A percentile compares a stretch with the other conserved stretches of the same genome.
Conservation (phyloP, 1,140 invertebrate species). For the Drosophila bocqueti region DNA sequence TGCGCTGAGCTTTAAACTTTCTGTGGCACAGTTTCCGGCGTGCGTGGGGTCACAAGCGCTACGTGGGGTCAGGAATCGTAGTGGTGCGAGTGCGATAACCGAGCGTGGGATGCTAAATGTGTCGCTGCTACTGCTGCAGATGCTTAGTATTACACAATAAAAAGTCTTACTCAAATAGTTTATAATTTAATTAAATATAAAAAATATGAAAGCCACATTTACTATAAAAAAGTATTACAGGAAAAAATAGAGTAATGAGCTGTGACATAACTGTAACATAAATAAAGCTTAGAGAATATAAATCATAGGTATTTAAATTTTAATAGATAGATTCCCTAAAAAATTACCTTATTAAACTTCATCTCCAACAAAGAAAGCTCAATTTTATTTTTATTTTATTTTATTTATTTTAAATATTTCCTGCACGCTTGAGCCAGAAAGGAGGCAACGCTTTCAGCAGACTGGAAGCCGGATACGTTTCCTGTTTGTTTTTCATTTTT, state of each 20-base stretch:
- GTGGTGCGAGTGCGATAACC: constrained; percentile 49
- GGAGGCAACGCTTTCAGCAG: neutral
- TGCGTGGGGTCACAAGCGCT: constrained; percentile 44
- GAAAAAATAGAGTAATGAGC: neutral
- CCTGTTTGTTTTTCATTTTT: neutral
- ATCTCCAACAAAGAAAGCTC: neutral
- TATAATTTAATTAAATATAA: neutral
- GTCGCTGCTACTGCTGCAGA: constrained; percentile 10
- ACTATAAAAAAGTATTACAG: neutral
- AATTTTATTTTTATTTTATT: constrained; percentile 1
- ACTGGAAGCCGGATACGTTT: neutral
- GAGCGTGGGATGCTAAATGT: constrained; percentile 21
- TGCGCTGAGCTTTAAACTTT: constrained; percentile 50
- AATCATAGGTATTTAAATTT: rapidly evolving
- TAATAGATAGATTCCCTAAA: too few relatives aligned
- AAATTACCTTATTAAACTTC: too few relatives aligned
- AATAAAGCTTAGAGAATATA: neutral
- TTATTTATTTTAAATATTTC: neutral
- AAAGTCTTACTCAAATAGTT: too few relatives aligned
- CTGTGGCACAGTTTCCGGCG: constrained; percentile 52
- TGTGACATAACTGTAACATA: neutral
- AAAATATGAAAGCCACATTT: neutral
- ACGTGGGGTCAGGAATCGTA: constrained; percentile 50
- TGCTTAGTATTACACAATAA: constrained; percentile 6
- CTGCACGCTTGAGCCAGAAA: neutral